A percentile compares a stretch with the other conserved stretches of the same genome.
phyloP scores from a whole-genome alignment of 2,113 vertebrate species.

The Macaca fascicularis region T2T-MFA8v1.1 NC_088395.1:44230001-44230500 shows the following conservation, averaged over 20 bases:
- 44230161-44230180: background rate
- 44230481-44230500: background rate
- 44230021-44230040: no score
- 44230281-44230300: background rate
- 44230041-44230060: no score
- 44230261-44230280: background rate
- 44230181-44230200: background rate
- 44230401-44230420: background rate
- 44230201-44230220: background rate
- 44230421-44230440: background rate
- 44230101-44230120: background rate
- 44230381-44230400: constrained; percentile 19
- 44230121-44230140: background rate
- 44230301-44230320: background rate
- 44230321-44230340: background rate
- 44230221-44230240: background rate
- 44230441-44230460: background rate
- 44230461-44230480: background rate
- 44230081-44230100: background rate
- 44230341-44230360: background rate
- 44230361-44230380: background rate
- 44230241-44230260: background rate
- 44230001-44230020: no score
- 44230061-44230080: no score
- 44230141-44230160: background rate